Conservation (phyloP, 1,140 invertebrate species). For the Varroa destructor region DNA sequence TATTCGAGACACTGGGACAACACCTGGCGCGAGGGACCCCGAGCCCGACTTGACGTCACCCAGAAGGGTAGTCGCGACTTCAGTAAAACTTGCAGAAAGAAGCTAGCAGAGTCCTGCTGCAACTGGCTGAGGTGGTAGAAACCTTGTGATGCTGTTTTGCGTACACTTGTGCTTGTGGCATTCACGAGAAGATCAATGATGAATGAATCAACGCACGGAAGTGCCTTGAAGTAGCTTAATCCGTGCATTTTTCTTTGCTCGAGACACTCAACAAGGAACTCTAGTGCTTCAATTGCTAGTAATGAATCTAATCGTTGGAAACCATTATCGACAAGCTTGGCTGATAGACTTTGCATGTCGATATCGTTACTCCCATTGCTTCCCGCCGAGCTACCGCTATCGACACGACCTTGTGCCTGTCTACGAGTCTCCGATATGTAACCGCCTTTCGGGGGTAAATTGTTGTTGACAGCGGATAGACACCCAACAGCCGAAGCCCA, state of each 20-base stretch:
- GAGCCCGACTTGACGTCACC: slow-evolving; percentile 43
- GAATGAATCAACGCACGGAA: slow-evolving; percentile 44
- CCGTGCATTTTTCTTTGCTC: slow-evolving; percentile 38
- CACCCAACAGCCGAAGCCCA: slow-evolving; percentile 36
- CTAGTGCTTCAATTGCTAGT: slow-evolving; percentile 44
- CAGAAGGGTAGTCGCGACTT: slow-evolving; percentile 48
- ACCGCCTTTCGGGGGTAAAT: slow-evolving; percentile 6
- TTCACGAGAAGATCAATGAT: slow-evolving; percentile 47
- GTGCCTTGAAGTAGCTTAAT: slow-evolving; percentile 41
- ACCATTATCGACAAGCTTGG: slow-evolving; percentile 43
- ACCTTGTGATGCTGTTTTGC: slow-evolving; percentile 43
- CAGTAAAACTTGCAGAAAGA: slow-evolving; percentile 42
- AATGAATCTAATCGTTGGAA: slow-evolving; percentile 41
- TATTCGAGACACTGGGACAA: slow-evolving; percentile 45
- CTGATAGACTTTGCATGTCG: slow-evolving; percentile 41
- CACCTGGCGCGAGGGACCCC: slow-evolving; percentile 43
- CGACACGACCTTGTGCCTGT: slow-evolving; percentile 11
- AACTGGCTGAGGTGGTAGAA: slow-evolving; percentile 41
- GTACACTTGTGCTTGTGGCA: slow-evolving; percentile 41
- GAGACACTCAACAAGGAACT: slow-evolving; percentile 45
- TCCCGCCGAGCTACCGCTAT: slow-evolving; percentile 31
- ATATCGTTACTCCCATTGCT: slow-evolving; percentile 42
- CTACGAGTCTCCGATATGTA: slow-evolving; percentile 10
- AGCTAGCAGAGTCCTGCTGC: slow-evolving; percentile 35
- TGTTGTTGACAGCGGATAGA: slow-evolving; percentile 5